A percentile compares a stretch with the other conserved stretches of the same genome.
phyloP scores from a whole-genome alignment of 2,113 vertebrate genomes.

The Takifugu flavidus region DNA sequence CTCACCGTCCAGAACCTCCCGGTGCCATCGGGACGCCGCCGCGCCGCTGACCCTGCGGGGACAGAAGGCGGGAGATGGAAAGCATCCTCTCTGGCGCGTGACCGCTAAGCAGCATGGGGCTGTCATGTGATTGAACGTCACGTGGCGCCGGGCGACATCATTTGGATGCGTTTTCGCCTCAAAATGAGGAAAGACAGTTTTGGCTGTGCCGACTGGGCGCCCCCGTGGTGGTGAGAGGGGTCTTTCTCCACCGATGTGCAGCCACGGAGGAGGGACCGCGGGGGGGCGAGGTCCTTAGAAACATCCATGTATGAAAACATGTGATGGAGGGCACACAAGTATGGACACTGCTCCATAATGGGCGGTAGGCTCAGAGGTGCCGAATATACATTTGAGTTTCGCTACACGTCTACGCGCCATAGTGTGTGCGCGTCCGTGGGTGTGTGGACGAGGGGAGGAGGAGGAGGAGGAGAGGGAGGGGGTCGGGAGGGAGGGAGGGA shows the following conservation, averaged over 20 bases:
- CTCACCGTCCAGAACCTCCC: slow-evolving; percentile 1
- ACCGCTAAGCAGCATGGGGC: background rate
- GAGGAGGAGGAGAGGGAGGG: background rate
- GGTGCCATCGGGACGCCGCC: slow-evolving; percentile 1
- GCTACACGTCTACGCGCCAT: background rate
- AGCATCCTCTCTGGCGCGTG: no score
- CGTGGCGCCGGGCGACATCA: slow-evolving; percentile 1
- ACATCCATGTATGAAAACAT: no score
- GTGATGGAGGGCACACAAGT: slow-evolving; percentile 19
- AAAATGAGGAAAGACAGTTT: background rate
- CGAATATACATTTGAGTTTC: background rate
- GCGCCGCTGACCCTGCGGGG: slow-evolving; percentile 7
- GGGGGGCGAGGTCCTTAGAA: no score
- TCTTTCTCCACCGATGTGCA: slow-evolving; percentile 17
- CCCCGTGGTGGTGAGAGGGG: slow-evolving; percentile 4
- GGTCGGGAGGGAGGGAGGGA: slow-evolving; percentile 1
- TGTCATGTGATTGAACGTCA: background rate
- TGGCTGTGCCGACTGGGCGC: slow-evolving; percentile 6
- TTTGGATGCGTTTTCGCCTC: slow-evolving; percentile 5
- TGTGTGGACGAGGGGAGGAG: slow-evolving; percentile 6
- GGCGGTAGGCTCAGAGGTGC: background rate
- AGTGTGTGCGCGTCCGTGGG: background rate
- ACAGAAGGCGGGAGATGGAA: no score
- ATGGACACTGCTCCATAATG: background rate
- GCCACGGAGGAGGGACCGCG: slow-evolving; percentile 2